Evolutionary conservation across 2,797 vertebrate species (phyloP), one percentile per base, ranked within the genome.

Genomic region (Sebastes miniatus): DNA sequence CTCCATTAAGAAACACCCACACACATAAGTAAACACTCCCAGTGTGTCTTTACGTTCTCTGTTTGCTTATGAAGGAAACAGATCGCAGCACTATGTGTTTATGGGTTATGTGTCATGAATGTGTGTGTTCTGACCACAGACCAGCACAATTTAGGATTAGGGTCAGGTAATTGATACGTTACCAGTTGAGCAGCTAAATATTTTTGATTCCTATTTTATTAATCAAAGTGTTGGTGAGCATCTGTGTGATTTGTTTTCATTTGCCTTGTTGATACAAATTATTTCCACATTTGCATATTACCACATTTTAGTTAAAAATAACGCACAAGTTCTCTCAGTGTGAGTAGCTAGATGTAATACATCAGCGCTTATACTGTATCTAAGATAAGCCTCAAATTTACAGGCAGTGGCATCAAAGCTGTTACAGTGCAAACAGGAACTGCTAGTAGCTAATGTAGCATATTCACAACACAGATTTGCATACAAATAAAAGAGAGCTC

Each of bases 31-130:
- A 70, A 74, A 78, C 83, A 70, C 70, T 85, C 54, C 54, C 65
- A 70, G 74, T 24, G 73, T 66, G 32, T 69, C 65, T 69, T 58
- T 32, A 52, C 29, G 0, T n/a, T 39, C 58, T 75, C 27, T 69
- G 52, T 77, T 69, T 84, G 57, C 82, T 80, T 32, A n/a, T 69
- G 52, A 16, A 76, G 63, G 69, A 73, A 84, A 68, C 58, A 2
- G 65, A 77, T 71, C 56, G 34, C 57, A 56, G 34, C 47, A 8
- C 36, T 54, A 34, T 27, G 29, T 80, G 36, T 80, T n/a, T 65
- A 24, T 75, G 66, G 11, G 11, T 16, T 66, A 31, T 73, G 59
- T 34, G 69, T 34, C 34, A 14, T 20, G 18, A 8, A 14, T 24
- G 56, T 70, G 59, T 70, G 64, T 77, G 67, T 77, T 81, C 58